Evolutionary conservation across 2,797 vertebrate species (phyloP).

Genomic region (Tenualosa ilisha): DNA sequence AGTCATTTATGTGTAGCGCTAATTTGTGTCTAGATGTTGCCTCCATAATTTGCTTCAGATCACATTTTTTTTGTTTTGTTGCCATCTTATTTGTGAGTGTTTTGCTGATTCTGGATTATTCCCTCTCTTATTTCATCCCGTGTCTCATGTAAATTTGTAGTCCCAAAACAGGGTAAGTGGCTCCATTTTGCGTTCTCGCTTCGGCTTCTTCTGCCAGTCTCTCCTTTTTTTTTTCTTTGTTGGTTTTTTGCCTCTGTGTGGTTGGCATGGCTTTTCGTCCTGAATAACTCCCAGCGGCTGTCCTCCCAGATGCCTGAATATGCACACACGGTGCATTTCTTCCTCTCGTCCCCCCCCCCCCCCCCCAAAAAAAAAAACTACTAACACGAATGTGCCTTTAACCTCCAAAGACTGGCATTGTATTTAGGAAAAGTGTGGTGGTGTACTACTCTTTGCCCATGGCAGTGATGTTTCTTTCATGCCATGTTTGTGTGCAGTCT

Average conservation of each 20-base stretch:
- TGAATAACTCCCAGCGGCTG: slow-evolving; percentile 27
- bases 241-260: slow-evolving; percentile 24
- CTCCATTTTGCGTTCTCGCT: slow-evolving; percentile 62
- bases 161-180: slow-evolving; percentile 87
- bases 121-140: slow-evolving; percentile 68
- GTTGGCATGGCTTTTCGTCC: slow-evolving; percentile 31
- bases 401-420: not conserved
- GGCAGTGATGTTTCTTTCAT: not conserved
- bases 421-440: not conserved
- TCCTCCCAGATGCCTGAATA: slow-evolving; percentile 54
- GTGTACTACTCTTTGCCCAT: slow-evolving; percentile 8
- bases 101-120: slow-evolving; percentile 56
- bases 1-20: not conserved
- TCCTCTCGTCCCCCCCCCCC: slow-evolving; percentile 31
- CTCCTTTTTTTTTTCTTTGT: not conserved
- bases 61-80: slow-evolving; percentile 50
- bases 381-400: slow-evolving; percentile 66
- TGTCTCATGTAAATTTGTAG: slow-evolving; percentile 65
- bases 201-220: slow-evolving; percentile 48
- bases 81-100: slow-evolving; percentile 42
- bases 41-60: slow-evolving; percentile 58
- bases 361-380: slow-evolving; percentile 43
- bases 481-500: not conserved
- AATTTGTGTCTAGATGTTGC: slow-evolving; percentile 48
- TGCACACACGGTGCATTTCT: slow-evolving; percentile 36